Percentiles rank a stretch among this genome's conserved stretches.
Conservation (phyloP, 2,113 vertebrate species). For the Epinephelus fuscoguttatus region DNA sequence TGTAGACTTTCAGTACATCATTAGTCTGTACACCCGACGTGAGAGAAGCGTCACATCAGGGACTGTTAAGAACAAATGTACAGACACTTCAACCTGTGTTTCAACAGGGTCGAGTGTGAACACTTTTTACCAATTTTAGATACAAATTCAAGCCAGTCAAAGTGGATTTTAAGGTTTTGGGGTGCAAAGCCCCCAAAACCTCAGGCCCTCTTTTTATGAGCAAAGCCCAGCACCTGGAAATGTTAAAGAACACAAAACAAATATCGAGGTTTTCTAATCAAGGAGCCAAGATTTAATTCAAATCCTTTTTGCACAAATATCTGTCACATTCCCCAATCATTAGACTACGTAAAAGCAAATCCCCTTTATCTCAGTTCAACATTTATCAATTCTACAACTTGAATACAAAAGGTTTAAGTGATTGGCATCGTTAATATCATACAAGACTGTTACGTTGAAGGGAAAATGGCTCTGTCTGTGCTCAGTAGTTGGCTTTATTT, state of each 20-base stretch:
- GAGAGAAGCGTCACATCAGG: neutral
- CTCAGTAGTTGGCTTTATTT: conserved; percentile 67
- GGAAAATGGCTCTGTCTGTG: conserved; percentile 58
- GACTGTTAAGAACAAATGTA: conserved; percentile 18
- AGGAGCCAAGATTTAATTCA: conserved; percentile 42
- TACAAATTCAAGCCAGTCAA: conserved; percentile 46
- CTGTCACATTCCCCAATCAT: conserved; percentile 64
- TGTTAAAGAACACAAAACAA: conserved; percentile 55
- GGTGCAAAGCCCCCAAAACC: conserved; percentile 37
- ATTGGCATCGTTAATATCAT: conserved; percentile 52
- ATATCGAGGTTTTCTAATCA: conserved; percentile 38
- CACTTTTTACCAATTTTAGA: conserved; percentile 26
- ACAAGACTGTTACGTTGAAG: conserved; percentile 48
- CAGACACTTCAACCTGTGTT: conserved; percentile 11
- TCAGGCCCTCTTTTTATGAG: conserved; percentile 49
- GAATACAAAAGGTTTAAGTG: conserved; percentile 59
- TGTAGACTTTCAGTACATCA: conserved; percentile 64
- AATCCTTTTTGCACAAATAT: conserved; percentile 43
- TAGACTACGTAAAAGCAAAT: conserved; percentile 65
- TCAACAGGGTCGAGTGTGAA: conserved; percentile 29
- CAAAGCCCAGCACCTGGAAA: conserved; percentile 71
- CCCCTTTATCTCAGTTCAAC: conserved; percentile 60
- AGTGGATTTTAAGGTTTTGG: conserved; percentile 55
- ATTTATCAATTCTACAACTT: conserved; percentile 62
- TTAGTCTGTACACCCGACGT: conserved; percentile 12